A percentile compares a stretch with the other conserved stretches of the same genome.
Conservation (phyloP, 2,113 vertebrate species). For the Strigops habroptila region DNA sequence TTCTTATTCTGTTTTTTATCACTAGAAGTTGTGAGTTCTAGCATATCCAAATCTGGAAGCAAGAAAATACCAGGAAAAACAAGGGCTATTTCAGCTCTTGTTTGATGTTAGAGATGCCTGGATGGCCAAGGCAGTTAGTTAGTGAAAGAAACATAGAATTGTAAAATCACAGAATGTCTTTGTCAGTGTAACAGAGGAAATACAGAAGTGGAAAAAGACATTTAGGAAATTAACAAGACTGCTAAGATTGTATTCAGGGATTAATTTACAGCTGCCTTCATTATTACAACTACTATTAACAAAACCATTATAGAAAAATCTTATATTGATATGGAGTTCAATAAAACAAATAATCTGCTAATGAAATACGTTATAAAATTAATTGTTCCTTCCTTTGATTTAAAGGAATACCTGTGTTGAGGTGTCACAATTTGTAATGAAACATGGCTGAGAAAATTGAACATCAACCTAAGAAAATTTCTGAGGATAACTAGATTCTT, state of each 20-base stretch:
- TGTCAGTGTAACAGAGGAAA: not conserved
- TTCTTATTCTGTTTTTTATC: not conserved
- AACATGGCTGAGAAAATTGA: not conserved
- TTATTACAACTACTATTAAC: not conserved
- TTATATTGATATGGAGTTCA: not conserved
- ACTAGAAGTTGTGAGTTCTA: not conserved
- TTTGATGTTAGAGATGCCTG: not conserved
- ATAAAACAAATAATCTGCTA: not conserved
- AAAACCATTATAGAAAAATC: not conserved
- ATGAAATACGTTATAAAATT: not conserved
- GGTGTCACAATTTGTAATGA: not conserved
- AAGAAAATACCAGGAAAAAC: not conserved
- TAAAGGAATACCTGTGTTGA: not conserved
- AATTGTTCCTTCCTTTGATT: not conserved
- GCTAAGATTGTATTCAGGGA: not conserved
- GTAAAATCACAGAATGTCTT: not conserved
- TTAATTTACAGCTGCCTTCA: not conserved
- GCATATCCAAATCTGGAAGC: not conserved
- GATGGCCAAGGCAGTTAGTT: not conserved
- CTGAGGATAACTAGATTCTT: not conserved
- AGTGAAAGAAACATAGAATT: not conserved
- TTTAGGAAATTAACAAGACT: not conserved
- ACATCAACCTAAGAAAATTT: not conserved
- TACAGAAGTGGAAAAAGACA: not conserved
- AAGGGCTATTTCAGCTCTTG: not conserved